Evolutionary conservation across 2,113 vertebrate species (phyloP).

Genomic region (Gnathonemus echidnorhynchus): DNA sequence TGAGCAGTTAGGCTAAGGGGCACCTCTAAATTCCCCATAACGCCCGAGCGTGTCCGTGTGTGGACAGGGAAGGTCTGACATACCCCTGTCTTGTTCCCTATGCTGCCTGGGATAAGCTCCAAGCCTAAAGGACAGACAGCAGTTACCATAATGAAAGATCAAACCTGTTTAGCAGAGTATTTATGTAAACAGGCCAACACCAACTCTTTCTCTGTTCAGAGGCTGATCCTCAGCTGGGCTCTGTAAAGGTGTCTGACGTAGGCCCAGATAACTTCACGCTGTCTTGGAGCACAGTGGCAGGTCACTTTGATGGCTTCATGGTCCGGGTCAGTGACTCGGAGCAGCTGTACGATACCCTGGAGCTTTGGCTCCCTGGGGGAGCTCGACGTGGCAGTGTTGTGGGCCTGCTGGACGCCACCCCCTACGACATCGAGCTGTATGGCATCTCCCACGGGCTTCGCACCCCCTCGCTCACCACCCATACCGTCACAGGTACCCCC

Average conservation of each 20-base stretch:
- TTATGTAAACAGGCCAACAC: not conserved
- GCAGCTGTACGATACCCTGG: slow-evolving; percentile 53
- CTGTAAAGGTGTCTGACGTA: slow-evolving; percentile 47
- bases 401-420: slow-evolving; percentile 59
- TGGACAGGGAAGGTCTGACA: not conserved
- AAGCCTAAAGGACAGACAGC: not conserved
- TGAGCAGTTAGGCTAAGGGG: not conserved
- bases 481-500: slow-evolving; percentile 61
- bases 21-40: not conserved
- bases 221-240: slow-evolving; percentile 56
- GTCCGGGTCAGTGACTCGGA: slow-evolving; percentile 58
- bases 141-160: not conserved
- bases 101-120: not conserved
- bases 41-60: not conserved
- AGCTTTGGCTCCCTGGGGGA: slow-evolving; percentile 48
- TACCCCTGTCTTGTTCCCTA: not conserved
- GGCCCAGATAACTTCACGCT: slow-evolving; percentile 59
- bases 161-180: not conserved
- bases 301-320: slow-evolving; percentile 61
- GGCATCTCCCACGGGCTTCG: slow-evolving; percentile 59
- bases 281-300: slow-evolving; percentile 58
- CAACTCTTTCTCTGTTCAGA: slow-evolving; percentile 56
- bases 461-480: slow-evolving; percentile 53
- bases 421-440: slow-evolving; percentile 58
- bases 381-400: slow-evolving; percentile 44